A percentile compares a stretch with the other conserved stretches of the same genome.
Evolutionary conservation across 2,113 vertebrate species (phyloP).

Genomic region (Solenodon paradoxus): DNA sequence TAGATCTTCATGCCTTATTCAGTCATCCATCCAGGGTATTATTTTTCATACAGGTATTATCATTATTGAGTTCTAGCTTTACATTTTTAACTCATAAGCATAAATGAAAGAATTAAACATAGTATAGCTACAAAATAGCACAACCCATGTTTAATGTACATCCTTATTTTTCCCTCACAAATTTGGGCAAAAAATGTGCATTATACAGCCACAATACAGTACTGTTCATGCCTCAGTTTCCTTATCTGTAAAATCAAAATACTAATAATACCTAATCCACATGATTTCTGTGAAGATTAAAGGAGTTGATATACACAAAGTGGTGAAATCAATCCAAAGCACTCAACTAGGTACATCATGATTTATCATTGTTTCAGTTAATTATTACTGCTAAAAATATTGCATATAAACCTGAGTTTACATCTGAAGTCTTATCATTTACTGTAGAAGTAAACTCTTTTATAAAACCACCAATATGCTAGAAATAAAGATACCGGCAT

Average conservation of each 20-base stretch:
- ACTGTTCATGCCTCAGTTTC: neutral
- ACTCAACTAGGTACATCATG: neutral
- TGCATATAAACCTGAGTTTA: neutral
- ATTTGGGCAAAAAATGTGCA: too few relatives aligned
- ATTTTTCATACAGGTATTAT: too few relatives aligned
- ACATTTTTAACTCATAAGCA: too few relatives aligned
- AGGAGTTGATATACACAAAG: neutral
- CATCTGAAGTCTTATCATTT: neutral
- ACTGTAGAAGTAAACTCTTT: neutral
- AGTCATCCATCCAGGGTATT: too few relatives aligned
- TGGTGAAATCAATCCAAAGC: neutral
- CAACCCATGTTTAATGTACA: too few relatives aligned
- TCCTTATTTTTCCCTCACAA: too few relatives aligned
- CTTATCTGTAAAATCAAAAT: neutral
- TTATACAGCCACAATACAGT: too few relatives aligned
- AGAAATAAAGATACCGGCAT: neutral
- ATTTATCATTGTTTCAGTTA: neutral
- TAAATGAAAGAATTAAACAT: too few relatives aligned
- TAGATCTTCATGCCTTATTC: too few relatives aligned
- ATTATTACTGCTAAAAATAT: constrained; percentile 8
- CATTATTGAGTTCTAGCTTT: too few relatives aligned
- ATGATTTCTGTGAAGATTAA: neutral
- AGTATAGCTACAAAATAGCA: too few relatives aligned
- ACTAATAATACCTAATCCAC: neutral
- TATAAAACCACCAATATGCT: neutral